Conservation (phyloP, 2,797 vertebrate species). For the Pelobates cultripes region DNA sequence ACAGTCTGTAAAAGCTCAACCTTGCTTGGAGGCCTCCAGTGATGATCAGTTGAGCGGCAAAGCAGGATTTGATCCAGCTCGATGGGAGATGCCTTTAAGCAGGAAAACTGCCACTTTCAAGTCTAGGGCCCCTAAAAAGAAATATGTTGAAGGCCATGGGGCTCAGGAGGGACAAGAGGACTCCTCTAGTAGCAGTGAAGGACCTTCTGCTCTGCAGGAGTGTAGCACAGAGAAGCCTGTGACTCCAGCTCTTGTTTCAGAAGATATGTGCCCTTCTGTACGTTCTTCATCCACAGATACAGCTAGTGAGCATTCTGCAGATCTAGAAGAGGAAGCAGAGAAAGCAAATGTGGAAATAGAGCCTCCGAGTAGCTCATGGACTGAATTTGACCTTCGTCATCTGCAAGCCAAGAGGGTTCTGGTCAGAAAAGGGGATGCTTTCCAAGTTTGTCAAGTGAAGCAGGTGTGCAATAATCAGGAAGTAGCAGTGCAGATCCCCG, state of each 20-base stretch:
- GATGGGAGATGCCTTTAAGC: constrained; percentile 76
- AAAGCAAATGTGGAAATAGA: constrained; percentile 23
- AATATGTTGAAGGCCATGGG: constrained; percentile 79
- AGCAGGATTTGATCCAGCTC: constrained; percentile 58
- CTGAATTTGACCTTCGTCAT: constrained; percentile 72
- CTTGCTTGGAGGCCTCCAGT: constrained; percentile 17
- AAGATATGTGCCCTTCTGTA: constrained; percentile 65
- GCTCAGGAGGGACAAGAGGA: constrained; percentile 58
- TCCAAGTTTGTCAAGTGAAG: constrained; percentile 83
- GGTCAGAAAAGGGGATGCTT: constrained; percentile 71
- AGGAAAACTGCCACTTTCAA: constrained; percentile 92
- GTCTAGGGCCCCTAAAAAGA: constrained; percentile 87
- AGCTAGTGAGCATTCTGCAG: constrained; percentile 81
- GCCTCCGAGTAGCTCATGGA: constrained; percentile 53
- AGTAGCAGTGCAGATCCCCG: constrained; percentile 82
- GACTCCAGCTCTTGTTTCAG: not conserved
- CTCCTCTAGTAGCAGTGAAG: constrained; percentile 37
- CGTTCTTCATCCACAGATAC: constrained; percentile 88
- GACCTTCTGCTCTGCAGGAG: constrained; percentile 59
- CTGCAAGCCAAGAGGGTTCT: constrained; percentile 85
- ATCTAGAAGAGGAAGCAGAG: constrained; percentile 65
- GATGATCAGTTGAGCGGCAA: constrained; percentile 32
- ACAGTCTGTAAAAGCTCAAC: constrained; percentile 14
- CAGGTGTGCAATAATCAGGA: constrained; percentile 76
- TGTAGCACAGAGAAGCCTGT: constrained; percentile 49